Evolutionary conservation across 2,888 invertebrate species (phyloP).

Genomic region (Drosophila nr. fundita): DNA sequence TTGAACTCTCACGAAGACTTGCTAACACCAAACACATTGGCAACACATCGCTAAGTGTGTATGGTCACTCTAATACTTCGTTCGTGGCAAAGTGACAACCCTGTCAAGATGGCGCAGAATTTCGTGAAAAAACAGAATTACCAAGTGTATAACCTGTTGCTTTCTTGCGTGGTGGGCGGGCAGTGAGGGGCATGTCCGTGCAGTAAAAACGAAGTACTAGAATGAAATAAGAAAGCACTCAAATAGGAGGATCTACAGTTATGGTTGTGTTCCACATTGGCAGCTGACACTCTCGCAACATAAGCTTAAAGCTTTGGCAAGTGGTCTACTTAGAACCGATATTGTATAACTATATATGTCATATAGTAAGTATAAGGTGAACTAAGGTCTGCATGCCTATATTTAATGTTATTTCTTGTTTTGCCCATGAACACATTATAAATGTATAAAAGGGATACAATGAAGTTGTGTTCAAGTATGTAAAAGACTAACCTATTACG

Average conservation of each 20-base stretch:
- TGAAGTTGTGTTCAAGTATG: neutral
- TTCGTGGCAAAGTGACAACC: neutral
- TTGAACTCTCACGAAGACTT: neutral
- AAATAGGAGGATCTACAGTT: neutral
- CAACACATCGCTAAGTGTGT: neutral
- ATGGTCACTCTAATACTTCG: neutral
- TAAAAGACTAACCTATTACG: neutral
- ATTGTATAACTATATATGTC: neutral
- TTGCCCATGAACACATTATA: neutral
- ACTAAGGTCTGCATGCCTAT: neutral
- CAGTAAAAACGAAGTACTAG: too few relatives aligned
- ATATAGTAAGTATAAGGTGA: neutral
- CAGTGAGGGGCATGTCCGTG: neutral
- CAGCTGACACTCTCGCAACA: neutral
- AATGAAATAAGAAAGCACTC: neutral
- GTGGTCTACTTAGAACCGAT: neutral
- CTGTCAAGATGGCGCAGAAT: neutral
- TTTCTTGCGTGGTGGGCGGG: neutral
- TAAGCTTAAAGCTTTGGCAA: neutral
- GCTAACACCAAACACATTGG: neutral
- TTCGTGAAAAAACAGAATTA: neutral
- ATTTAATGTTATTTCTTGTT: neutral
- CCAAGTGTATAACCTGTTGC: neutral
- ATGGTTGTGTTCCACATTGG: neutral
- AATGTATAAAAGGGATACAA: neutral